Percentiles rank a stretch among this genome's conserved stretches.
These are phyloP conservation scores for Acanthoscelides obtectus DNA, from an alignment of 2,888 invertebrate genomes.

Conservation along the genomic window DNA sequence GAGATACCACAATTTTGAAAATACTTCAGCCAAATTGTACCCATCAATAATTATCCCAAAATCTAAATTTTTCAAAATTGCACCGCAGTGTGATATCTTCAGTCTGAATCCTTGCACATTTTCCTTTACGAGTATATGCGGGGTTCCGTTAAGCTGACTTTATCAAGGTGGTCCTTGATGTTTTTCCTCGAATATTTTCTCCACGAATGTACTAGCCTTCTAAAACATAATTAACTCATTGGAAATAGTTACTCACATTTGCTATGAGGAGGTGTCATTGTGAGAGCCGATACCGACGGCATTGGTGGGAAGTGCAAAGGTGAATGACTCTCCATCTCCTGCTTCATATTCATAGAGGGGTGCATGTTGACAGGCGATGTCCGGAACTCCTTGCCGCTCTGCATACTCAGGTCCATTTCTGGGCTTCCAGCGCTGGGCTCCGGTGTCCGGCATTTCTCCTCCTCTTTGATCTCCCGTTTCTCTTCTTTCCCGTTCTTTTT, in stretches of 20 bases:
- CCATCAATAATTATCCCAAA: too few relatives aligned
- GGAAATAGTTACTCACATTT: constrained; percentile 52
- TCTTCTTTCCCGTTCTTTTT: constrained; percentile 46
- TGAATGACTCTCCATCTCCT: constrained; percentile 44
- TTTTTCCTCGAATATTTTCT: too few relatives aligned
- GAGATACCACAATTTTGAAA: too few relatives aligned
- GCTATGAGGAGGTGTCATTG: constrained; percentile 80
- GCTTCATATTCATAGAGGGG: constrained; percentile 45
- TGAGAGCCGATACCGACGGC: constrained; percentile 68
- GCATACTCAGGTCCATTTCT: constrained; percentile 42
- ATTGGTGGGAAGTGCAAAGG: constrained; percentile 70
- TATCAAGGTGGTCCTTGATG: too few relatives aligned
- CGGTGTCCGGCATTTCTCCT: constrained; percentile 30
- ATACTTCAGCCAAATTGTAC: too few relatives aligned
- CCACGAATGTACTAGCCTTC: too few relatives aligned
- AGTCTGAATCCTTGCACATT: too few relatives aligned
- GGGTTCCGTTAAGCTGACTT: too few relatives aligned
- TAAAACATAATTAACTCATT: too few relatives aligned
- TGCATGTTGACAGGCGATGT: constrained; percentile 41
- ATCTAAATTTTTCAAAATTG: too few relatives aligned
- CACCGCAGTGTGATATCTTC: too few relatives aligned
- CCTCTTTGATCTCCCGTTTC: constrained; percentile 28
- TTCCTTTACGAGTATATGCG: too few relatives aligned
- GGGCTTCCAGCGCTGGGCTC: constrained; percentile 28
- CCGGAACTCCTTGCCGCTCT: constrained; percentile 43